Evolutionary conservation across 64 coral and sea anemone genomes (phyloP).

Genomic region (Montipora foliosa): DNA sequence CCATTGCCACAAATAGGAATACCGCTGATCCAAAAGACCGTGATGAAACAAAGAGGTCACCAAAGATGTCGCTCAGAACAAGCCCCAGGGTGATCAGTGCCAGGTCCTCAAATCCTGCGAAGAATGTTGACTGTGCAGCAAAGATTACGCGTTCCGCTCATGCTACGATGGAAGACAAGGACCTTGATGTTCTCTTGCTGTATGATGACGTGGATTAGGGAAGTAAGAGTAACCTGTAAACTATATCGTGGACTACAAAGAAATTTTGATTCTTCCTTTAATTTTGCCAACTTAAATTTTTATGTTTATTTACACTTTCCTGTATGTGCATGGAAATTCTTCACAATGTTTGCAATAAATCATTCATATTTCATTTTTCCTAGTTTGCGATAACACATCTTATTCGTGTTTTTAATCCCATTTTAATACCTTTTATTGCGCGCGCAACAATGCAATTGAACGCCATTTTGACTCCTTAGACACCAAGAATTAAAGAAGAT

Average conservation of each 20-base stretch:
- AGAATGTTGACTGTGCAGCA: background rate
- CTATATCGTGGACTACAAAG: no score
- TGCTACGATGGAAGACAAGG: background rate
- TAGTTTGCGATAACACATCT: no score
- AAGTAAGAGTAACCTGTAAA: background rate
- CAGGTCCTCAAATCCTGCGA: background rate
- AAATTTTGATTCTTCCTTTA: background rate
- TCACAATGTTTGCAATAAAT: background rate
- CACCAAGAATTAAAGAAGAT: no score
- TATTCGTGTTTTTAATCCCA: no score
- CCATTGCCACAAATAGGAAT: background rate
- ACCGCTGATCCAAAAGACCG: background rate
- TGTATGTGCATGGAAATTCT: background rate
- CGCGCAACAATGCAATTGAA: no score
- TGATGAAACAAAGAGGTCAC: background rate
- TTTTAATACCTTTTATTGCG: no score
- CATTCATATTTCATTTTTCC: background rate
- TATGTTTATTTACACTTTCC: background rate
- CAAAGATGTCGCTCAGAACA: background rate
- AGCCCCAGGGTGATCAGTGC: background rate
- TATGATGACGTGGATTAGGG: constrained; percentile 29
- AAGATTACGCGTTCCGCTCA: background rate
- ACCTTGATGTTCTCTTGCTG: background rate
- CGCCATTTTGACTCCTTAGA: no score
- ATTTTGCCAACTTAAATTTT: background rate